These are phyloP conservation scores for Catocala sponsa DNA, from an alignment of 2,888 invertebrate species.

Conservation along the genomic window DNA sequence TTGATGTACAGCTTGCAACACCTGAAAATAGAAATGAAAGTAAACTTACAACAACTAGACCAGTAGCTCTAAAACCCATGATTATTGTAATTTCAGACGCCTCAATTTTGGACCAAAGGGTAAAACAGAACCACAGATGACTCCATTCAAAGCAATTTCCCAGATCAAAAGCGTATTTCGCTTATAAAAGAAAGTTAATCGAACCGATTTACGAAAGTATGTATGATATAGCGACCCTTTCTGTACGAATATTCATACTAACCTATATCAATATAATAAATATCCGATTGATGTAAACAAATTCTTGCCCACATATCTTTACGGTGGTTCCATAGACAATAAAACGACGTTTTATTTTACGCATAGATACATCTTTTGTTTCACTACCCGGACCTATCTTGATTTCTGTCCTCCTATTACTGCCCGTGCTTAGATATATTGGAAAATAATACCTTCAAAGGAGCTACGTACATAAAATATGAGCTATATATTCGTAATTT, in stretches of 20 bases:
- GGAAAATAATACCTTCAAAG: no score
- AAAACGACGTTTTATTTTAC: neutral
- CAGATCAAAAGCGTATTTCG: slow-evolving; percentile 34
- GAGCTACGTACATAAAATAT: no score
- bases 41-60: no score
- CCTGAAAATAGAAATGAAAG: no score
- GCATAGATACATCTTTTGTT: slow-evolving; percentile 1
- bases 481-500: no score
- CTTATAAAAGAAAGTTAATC: slow-evolving; percentile 40
- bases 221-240: slow-evolving; percentile 21
- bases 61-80: neutral
- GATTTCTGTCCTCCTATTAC: no score
- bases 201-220: slow-evolving; percentile 33
- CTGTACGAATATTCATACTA: slow-evolving; percentile 21
- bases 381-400: neutral
- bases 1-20: no score
- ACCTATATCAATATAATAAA: slow-evolving; percentile 24
- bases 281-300: slow-evolving; percentile 23
- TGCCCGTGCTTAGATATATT: no score
- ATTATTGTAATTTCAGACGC: slow-evolving; percentile 1
- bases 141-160: slow-evolving; percentile 17
- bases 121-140: slow-evolving; percentile 23
- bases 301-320: slow-evolving; percentile 15
- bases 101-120: neutral
- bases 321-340: slow-evolving; percentile 3